Base-by-base conservation (phyloP, 1,140 invertebrate species). In the Tetranychus cinnabarinus region DNA sequence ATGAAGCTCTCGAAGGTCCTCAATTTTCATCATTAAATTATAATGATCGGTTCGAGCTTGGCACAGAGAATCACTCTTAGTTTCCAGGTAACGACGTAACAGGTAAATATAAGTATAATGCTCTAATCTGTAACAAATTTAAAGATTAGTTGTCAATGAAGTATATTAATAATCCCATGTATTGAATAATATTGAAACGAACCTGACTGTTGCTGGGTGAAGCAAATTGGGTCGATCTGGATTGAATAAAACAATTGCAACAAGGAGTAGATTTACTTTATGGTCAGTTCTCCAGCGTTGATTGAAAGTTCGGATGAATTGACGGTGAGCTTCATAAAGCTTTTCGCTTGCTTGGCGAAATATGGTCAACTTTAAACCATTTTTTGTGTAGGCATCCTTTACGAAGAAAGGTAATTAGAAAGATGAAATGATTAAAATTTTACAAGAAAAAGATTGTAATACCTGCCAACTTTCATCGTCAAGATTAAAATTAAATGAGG, bases 101-200 rank as follows among this genome's bases (percentile, higher is more conserved):
- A 92, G 80, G 73, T 86, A 85, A 71, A 87, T 88, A 72, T 91
- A 92, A 12, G 85, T 85, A 73, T 89, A 85, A 76, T 92, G 88
- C 72, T 90, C 86, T 54, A 87, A 73, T 72, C 83, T 82, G 62
- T 15, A 23, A 23, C 23, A 23, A 23, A 23, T 23, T 23, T 23
- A 12, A 12, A 91, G 48, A 82, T 81, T 8, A 23, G 82, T 81
- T 68, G 82, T 82, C 0, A 86, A 86, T 68, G 88, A 85, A 69
- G 84, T 87, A 12, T 82, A 82, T 0, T 81, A 78, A 72, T 85
- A 85, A 39, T 83, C 76, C 65, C 23, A 23, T 23, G 23, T 23
- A 23, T 23, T 23, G 23, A 23, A 23, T 23, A 23, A 23, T 23
- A 23, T 23, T 23, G 23, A 23, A 23, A 23, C 23, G 23, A 23